Conservation (phyloP, 2,113 vertebrate species). For the Ophiodon elongatus region DNA sequence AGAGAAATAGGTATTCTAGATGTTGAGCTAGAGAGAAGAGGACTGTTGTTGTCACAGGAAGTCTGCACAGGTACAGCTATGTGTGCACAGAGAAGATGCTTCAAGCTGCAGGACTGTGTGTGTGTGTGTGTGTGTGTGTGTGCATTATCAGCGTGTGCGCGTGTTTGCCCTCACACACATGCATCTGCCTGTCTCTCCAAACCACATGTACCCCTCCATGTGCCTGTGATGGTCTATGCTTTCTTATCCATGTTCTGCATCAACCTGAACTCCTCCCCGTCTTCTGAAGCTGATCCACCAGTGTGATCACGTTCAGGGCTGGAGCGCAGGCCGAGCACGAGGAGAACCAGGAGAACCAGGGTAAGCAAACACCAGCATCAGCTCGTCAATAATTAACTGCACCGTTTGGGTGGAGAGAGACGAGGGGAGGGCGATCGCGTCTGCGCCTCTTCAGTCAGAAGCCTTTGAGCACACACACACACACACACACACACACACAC, state of each 20-base stretch:
- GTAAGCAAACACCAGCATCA: slow-evolving; percentile 57
- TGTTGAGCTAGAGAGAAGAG: neutral
- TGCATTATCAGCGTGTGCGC: neutral
- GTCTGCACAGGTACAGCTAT: neutral
- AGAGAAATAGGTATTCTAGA: neutral
- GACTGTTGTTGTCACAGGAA: neutral
- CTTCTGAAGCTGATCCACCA: neutral
- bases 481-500: neutral
- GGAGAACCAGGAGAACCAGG: neutral
- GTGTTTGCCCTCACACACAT: neutral
- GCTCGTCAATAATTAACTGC: slow-evolving; percentile 68
- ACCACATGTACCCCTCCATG: too few species aligned
- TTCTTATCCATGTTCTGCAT: neutral
- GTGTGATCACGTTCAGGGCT: neutral
- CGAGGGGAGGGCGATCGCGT: slow-evolving; percentile 8
- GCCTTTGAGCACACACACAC: slow-evolving; percentile 26
- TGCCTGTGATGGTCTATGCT: neutral
- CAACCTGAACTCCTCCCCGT: neutral
- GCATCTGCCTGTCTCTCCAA: neutral
- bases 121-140: neutral
- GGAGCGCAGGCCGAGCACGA: slow-evolving; percentile 12
- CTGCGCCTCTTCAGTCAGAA: slow-evolving; percentile 41
- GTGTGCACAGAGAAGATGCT: slow-evolving; percentile 6
- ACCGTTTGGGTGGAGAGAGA: slow-evolving; percentile 45
- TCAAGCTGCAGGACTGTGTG: neutral